Conservation (phyloP, 2,113 vertebrate genomes). For the Phodopus roborovskii region DNA sequence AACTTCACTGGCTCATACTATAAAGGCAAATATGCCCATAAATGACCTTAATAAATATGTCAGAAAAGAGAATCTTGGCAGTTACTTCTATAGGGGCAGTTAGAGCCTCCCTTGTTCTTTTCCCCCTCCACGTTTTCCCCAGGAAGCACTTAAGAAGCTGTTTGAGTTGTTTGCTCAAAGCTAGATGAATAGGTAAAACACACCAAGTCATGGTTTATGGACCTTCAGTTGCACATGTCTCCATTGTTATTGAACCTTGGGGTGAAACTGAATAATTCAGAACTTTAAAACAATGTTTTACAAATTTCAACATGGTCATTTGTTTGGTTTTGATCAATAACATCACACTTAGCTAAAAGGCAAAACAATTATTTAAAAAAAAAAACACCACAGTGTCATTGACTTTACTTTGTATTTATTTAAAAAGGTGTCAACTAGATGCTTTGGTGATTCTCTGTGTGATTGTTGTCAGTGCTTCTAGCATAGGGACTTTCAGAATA, state of each 20-base stretch:
- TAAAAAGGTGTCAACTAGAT: slow-evolving; percentile 67
- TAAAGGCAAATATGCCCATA: slow-evolving; percentile 80
- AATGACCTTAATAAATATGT: slow-evolving; percentile 80
- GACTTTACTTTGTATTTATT: slow-evolving; percentile 28
- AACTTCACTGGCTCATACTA: slow-evolving; percentile 71
- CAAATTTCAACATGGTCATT: slow-evolving; percentile 11
- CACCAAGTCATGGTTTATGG: slow-evolving; percentile 40
- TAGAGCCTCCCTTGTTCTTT: slow-evolving; percentile 53
- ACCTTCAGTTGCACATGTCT: slow-evolving; percentile 3
- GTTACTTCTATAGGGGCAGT: slow-evolving; percentile 59
- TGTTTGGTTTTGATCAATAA: slow-evolving; percentile 30
- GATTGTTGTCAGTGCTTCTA: slow-evolving; percentile 39
- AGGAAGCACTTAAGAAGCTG: slow-evolving; percentile 68
- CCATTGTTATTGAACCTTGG: neutral
- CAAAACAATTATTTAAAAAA: slow-evolving; percentile 12
- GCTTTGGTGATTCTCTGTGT: slow-evolving; percentile 53
- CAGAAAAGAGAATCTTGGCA: slow-evolving; percentile 68
- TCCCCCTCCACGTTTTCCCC: slow-evolving; percentile 2
- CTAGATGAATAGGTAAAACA: slow-evolving; percentile 68
- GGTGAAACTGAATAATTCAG: neutral
- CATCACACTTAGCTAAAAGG: slow-evolving; percentile 42
- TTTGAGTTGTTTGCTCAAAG: slow-evolving; percentile 62
- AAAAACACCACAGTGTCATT: slow-evolving; percentile 30
- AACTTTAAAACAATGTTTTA: neutral
- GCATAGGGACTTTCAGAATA: neutral